A percentile compares a stretch with the other conserved stretches of the same genome.
Evolutionary conservation across 1,140 invertebrate genomes (phyloP).

Genomic region (Thalassaphorura encarpata): DNA sequence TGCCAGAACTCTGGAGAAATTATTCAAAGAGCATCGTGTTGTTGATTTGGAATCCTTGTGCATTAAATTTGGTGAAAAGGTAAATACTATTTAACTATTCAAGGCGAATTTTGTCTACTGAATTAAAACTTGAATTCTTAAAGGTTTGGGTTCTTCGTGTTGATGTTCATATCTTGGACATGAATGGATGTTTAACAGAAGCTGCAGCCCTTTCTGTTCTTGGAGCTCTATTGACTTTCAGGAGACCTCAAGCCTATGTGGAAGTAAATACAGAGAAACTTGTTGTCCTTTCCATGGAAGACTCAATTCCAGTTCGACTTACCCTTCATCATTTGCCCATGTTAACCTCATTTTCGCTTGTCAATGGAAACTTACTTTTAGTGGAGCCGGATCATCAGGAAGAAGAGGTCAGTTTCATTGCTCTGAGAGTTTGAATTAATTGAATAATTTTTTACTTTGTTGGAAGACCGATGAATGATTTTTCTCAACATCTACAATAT

Average conservation of each 20-base stretch:
- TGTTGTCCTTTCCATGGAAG: conserved; percentile 17
- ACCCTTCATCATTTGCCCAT: conserved; percentile 24
- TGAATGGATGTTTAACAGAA: conserved; percentile 30
- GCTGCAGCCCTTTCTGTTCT: conserved; percentile 23
- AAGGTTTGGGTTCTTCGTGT: conserved; percentile 30
- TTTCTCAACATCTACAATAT: background rate
- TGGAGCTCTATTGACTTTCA: conserved; percentile 27
- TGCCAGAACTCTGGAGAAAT: conserved; percentile 20
- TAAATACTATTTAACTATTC: conserved; percentile 1
- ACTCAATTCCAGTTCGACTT: conserved; percentile 25
- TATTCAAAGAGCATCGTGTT: conserved; percentile 30
- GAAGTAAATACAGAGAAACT: conserved; percentile 24
- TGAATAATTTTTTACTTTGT: background rate
- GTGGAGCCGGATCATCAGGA: conserved; percentile 27
- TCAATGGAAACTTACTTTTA: conserved; percentile 5
- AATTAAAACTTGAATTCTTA: background rate
- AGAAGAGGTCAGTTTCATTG: conserved; percentile 28
- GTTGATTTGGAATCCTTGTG: conserved; percentile 30
- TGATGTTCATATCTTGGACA: conserved; percentile 30
- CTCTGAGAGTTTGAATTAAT: no score
- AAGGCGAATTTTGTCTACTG: no score
- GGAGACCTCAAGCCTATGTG: conserved; percentile 18
- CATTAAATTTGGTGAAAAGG: conserved; percentile 32
- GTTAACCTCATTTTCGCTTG: conserved; percentile 25
- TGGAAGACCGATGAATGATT: background rate